Conservation (phyloP, 1,140 invertebrate genomes). For the Zaprionus ornatus region DNA sequence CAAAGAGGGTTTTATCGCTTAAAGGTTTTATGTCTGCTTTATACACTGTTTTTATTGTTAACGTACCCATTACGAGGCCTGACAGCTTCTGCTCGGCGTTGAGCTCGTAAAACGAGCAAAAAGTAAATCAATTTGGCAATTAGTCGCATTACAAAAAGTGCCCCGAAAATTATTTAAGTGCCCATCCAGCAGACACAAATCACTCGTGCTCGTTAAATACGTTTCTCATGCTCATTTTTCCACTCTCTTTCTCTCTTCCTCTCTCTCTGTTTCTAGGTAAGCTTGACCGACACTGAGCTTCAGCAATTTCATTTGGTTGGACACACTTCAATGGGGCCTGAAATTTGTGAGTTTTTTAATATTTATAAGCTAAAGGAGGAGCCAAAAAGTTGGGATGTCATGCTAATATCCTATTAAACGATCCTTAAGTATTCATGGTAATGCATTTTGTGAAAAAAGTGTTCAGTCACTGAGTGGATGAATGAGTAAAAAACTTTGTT, state of each 20-base stretch:
- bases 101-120: neutral
- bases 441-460: neutral
- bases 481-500: neutral
- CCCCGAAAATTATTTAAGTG: slow-evolving; percentile 66
- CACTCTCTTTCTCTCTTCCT: slow-evolving; percentile 15
- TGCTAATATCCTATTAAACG: neutral
- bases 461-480: neutral
- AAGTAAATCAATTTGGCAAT: slow-evolving; percentile 52
- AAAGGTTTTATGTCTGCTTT: neutral
- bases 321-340: neutral
- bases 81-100: neutral
- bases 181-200: slow-evolving; percentile 45
- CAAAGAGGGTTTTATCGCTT: neutral
- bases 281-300: neutral
- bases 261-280: slow-evolving; percentile 50
- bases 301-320: neutral
- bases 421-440: neutral
- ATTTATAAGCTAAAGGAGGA: neutral
- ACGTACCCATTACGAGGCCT: neutral
- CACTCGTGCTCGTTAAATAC: neutral
- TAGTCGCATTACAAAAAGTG: slow-evolving; percentile 60
- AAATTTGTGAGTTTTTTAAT: neutral
- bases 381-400: neutral
- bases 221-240: slow-evolving; percentile 4
- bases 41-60: neutral